Evolutionary conservation across 2,797 vertebrate genomes (phyloP), one percentile per base, ranked within the genome.

Genomic region (Sebastes taczanowskii): DNA sequence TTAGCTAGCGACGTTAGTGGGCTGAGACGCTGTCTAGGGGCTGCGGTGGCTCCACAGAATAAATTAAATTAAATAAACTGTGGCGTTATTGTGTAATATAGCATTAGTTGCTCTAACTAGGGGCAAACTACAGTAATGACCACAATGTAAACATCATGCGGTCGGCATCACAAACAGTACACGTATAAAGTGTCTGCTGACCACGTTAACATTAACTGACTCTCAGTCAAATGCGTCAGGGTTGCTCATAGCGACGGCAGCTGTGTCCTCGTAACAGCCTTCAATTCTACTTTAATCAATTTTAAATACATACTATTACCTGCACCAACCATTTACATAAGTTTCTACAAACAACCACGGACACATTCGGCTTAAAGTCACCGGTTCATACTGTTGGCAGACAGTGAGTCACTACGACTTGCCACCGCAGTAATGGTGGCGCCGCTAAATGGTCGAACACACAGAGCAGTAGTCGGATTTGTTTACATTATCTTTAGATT

Each of bases 1-100:
- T 42, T 0, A 42, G 38, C 5, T 42, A 42, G 16, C 0, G 5
- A 42, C 13, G 0, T 46, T 18, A 46, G 16, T 46, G 6, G 16
- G 42, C 42, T 46, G 38, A 42, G 38, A 42, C 42, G 0, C 42
- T 46, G 42, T 46, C 42, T 46, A 7, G 42, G 42, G 16, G 42
- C 42, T 14, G 0, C 0, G 13, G 38, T 42, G 38, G 13, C 38
- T 7, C 42, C 16, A 46, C 42, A 46, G 6, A 46, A 46, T 7
- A 16, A 46, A 46, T 46, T 7, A 4, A 1, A 52, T 52, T 2
- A 52, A 52, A 0, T 52, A n/a, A 52, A 52, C 1, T 52, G 49
- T 20, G 49, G 49, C 0, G 7, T 52, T 0, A 10, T 52, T 20
- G 49, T 22, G n/a, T 22, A 23, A 55, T 22, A 55, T 22, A 55